phyloP scores from a whole-genome alignment of 2,797 vertebrate genomes.

The Sebastes trivittatus region DNA sequence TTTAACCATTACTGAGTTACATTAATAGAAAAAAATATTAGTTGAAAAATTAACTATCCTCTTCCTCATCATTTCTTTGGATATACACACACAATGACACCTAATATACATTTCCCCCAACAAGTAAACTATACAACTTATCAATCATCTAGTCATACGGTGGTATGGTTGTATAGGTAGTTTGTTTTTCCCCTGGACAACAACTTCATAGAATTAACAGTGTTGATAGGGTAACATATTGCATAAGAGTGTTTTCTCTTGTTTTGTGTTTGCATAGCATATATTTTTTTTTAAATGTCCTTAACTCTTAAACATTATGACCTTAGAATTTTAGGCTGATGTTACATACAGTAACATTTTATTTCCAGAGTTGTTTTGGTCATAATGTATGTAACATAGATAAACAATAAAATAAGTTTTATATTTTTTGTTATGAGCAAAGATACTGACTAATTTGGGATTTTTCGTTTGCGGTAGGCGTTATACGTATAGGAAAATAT shows the following conservation, averaged over 20 bases:
- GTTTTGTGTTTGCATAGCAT: too few species aligned
- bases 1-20: background rate
- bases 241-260: too few species aligned
- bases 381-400: background rate
- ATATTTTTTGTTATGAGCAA: background rate
- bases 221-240: too few species aligned
- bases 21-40: background rate
- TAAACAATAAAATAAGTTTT: too few species aligned
- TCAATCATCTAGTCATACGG: background rate
- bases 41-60: too few species aligned
- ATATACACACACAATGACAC: background rate
- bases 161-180: background rate
- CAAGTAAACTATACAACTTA: background rate
- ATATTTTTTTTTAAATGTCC: too few species aligned
- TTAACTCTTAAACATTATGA: background rate
- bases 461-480: background rate
- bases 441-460: background rate
- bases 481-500: background rate
- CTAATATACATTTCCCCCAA: background rate
- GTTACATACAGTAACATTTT: background rate
- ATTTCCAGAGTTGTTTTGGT: background rate
- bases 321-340: background rate
- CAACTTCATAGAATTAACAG: too few species aligned
- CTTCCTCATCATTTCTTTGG: background rate
- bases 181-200: background rate